phyloP scores from a whole-genome alignment of 2,797 vertebrate genomes.

The Artibeus lituratus region DNA sequence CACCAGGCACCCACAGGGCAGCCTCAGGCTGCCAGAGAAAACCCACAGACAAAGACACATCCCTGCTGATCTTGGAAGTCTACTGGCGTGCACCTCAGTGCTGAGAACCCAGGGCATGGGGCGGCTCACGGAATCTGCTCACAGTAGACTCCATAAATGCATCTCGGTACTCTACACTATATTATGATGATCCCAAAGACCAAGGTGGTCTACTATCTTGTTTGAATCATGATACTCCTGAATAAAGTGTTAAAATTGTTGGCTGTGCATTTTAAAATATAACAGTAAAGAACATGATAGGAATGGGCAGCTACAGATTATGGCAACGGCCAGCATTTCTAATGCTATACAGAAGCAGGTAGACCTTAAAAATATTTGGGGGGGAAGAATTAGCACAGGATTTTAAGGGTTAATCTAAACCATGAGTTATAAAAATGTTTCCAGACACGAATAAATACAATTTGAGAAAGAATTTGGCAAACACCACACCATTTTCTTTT shows the following conservation, averaged over 20 bases:
- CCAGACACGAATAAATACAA: background rate
- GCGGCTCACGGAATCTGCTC: background rate
- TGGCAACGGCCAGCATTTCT: background rate
- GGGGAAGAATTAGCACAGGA: background rate
- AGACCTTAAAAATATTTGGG: background rate
- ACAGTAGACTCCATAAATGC: background rate
- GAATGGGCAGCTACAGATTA: background rate
- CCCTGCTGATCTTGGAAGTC: background rate
- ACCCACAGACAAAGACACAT: background rate
- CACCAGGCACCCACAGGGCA: background rate
- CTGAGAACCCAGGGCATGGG: background rate
- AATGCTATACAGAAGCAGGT: background rate
- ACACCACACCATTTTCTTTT: background rate
- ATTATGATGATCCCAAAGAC: background rate
- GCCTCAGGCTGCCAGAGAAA: background rate
- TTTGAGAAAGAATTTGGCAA: background rate
- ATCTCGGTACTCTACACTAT: background rate
- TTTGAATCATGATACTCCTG: background rate
- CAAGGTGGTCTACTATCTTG: background rate
- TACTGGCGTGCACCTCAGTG: background rate
- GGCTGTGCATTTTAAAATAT: background rate
- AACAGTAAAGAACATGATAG: background rate
- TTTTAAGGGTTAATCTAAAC: background rate
- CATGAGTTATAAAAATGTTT: background rate
- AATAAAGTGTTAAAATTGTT: background rate